A percentile compares a stretch with the other conserved stretches of the same genome.
Conservation (phyloP, 2,888 invertebrate species). For the Calameuta idolon region DNA sequence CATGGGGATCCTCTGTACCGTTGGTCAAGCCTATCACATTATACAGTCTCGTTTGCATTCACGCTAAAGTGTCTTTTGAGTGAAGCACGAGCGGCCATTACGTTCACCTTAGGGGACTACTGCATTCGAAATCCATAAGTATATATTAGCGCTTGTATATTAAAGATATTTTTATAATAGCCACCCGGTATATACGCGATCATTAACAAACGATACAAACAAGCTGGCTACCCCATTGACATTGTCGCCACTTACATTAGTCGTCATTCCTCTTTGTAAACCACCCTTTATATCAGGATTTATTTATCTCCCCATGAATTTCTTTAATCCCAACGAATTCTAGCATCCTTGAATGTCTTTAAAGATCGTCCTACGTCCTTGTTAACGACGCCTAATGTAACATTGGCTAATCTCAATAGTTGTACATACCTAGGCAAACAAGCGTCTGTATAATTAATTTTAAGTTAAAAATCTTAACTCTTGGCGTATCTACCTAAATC, state of each 20-base stretch:
- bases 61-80: neutral
- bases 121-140: neutral
- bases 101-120: neutral
- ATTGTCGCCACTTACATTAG: neutral
- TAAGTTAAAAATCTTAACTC: neutral
- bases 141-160: neutral
- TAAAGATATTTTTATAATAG: neutral
- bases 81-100: neutral
- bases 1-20: neutral
- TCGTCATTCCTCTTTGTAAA: neutral
- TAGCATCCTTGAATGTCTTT: neutral
- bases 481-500: neutral
- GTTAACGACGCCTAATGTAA: neutral
- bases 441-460: neutral
- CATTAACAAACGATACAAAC: conserved; percentile 9
- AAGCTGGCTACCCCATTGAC: neutral
- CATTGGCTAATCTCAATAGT: neutral
- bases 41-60: neutral
- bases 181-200: conserved; percentile 12
- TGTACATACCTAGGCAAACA: neutral
- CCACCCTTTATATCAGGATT: neutral
- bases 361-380: neutral
- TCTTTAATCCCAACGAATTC: neutral
- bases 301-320: neutral
- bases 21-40: neutral